Percentiles rank a stretch among this genome's conserved stretches.
Evolutionary conservation across 2,113 vertebrate genomes (phyloP).

Genomic region (Thryonomys swinderianus): DNA sequence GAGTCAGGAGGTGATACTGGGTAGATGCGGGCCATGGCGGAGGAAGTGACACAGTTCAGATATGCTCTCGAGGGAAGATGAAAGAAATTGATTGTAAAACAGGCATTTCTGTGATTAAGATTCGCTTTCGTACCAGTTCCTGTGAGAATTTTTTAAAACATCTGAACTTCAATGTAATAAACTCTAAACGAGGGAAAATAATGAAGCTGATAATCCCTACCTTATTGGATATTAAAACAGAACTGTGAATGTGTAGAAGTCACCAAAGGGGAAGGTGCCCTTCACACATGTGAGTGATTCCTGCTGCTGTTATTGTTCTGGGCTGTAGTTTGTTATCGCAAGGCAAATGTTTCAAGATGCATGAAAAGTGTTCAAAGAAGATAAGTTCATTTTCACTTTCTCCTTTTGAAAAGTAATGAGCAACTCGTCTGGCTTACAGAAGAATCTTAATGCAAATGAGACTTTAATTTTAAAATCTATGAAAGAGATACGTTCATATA

Average conservation of each 20-base stretch:
- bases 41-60: not conserved
- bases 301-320: not conserved
- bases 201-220: not conserved
- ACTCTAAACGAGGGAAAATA: not conserved
- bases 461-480: not conserved
- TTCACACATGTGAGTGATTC: not conserved
- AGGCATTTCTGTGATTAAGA: not conserved
- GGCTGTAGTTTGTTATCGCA: not conserved
- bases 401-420: not conserved
- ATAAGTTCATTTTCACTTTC: not conserved
- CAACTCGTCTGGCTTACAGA: not conserved
- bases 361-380: not conserved
- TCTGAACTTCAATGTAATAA: not conserved
- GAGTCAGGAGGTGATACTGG: not conserved
- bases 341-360: not conserved
- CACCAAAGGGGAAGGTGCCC: not conserved
- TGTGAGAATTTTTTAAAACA: not conserved
- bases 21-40: no score
- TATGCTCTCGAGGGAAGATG: not conserved
- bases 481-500: not conserved
- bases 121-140: not conserved
- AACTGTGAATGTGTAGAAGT: not conserved
- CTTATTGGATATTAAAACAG: not conserved
- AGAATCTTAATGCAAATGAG: not conserved
- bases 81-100: not conserved